Conservation (phyloP, 2,888 invertebrate genomes). For the Nemoura dubitans region DNA sequence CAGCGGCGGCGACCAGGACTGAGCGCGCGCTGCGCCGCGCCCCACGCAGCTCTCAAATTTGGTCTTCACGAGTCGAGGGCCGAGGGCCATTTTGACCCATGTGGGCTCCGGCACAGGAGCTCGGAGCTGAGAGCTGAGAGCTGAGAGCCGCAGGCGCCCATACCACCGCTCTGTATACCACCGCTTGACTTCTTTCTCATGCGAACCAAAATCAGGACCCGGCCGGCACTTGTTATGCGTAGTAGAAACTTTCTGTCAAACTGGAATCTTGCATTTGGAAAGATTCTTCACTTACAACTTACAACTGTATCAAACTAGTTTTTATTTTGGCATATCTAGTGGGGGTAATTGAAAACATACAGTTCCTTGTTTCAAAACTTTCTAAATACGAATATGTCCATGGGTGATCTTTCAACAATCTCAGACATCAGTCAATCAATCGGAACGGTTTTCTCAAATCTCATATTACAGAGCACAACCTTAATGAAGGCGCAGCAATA, state of each 20-base stretch:
- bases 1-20: too few species aligned
- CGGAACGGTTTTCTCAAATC: background rate
- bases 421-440: conserved; percentile 1
- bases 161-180: background rate
- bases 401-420: background rate
- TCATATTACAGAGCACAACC: background rate
- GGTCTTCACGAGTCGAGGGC: too few species aligned
- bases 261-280: background rate
- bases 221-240: background rate
- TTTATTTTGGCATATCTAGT: conserved; percentile 2
- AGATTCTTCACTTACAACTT: background rate
- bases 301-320: background rate
- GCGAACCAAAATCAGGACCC: background rate
- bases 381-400: conserved; percentile 12
- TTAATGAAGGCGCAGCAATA: background rate
- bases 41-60: too few species aligned
- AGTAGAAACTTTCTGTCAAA: conserved; percentile 3
- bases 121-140: too few species aligned
- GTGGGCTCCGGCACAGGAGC: too few species aligned
- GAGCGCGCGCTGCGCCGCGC: too few species aligned
- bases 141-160: too few species aligned
- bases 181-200: background rate
- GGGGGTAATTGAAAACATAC: background rate
- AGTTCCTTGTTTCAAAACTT: conserved; percentile 12
- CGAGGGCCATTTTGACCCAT: too few species aligned